These are phyloP conservation scores for Drosophila azteca DNA, from an alignment of 1,140 invertebrate species.

Conservation along the genomic window DNA sequence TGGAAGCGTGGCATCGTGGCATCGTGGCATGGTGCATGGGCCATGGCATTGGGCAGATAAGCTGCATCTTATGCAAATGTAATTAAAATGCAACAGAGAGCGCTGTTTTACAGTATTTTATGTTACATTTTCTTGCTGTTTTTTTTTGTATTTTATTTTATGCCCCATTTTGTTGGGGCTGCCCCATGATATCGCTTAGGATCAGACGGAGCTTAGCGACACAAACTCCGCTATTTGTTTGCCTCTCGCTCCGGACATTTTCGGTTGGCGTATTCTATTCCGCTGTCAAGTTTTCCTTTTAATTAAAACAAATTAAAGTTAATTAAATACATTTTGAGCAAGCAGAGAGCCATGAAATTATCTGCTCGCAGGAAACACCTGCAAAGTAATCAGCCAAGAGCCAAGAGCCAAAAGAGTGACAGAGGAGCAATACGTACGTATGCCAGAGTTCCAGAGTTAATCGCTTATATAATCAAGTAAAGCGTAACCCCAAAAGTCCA, in stretches of 20 bases:
- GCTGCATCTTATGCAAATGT: constrained; percentile 66
- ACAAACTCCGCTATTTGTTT: constrained; percentile 4
- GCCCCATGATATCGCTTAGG: constrained; percentile 36
- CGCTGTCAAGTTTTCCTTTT: constrained; percentile 18
- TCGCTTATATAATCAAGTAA: constrained; percentile 19
- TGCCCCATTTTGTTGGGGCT: constrained; percentile 11
- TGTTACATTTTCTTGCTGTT: constrained; percentile 20
- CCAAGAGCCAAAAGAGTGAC: background rate
- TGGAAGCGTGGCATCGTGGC: constrained; percentile 13
- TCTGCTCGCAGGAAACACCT: constrained; percentile 1
- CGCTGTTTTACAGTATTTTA: constrained; percentile 64
- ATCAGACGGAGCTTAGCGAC: constrained; percentile 32
- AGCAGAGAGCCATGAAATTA: constrained; percentile 19
- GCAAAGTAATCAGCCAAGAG: background rate
- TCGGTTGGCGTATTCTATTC: constrained; percentile 30
- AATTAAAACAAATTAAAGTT: constrained; percentile 65
- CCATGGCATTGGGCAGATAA: constrained; percentile 52
- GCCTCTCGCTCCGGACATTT: constrained; percentile 15
- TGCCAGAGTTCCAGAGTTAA: too few species aligned
- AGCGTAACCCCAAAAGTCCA: constrained; percentile 23
- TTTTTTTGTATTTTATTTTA: constrained; percentile 20
- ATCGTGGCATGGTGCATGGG: constrained; percentile 38
- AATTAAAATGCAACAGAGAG: constrained; percentile 63
- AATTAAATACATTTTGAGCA: constrained; percentile 50
- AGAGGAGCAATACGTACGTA: background rate